phyloP scores from a whole-genome alignment of 1,140 invertebrate species.

The Oedothorax gibbosus region DNA sequence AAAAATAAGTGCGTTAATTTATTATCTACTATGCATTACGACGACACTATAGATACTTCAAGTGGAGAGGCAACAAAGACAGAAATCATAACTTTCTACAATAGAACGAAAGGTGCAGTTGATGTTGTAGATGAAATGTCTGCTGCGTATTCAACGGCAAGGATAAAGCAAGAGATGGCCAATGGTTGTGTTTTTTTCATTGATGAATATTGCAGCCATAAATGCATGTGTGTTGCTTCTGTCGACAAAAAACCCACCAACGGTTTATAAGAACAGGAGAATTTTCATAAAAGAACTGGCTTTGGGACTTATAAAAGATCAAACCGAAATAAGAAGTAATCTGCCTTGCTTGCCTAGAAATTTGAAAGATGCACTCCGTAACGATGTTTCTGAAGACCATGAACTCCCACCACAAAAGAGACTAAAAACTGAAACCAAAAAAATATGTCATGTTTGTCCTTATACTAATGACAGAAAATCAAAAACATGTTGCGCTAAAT shows the following conservation, averaged over 20 bases:
- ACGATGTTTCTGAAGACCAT: too few species aligned
- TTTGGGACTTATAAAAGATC: background rate
- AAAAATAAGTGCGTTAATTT: conserved; percentile 62
- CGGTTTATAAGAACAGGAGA: background rate
- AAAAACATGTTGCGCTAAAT: too few species aligned
- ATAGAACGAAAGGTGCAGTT: conserved; percentile 69
- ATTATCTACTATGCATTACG: conserved; percentile 62
- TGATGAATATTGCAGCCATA: conserved; percentile 59
- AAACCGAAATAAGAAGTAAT: too few species aligned
- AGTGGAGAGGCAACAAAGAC: conserved; percentile 65
- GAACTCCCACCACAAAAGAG: too few species aligned
- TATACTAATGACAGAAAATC: too few species aligned
- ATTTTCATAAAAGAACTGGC: conserved; percentile 23
- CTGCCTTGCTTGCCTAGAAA: too few species aligned
- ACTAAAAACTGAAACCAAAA: too few species aligned
- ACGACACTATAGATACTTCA: conserved; percentile 54
- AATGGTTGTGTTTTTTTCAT: conserved; percentile 62
- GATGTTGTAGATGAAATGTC: conserved; percentile 69
- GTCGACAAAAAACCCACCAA: background rate
- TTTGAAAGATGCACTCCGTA: too few species aligned
- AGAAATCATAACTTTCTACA: conserved; percentile 69
- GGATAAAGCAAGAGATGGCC: conserved; percentile 68
- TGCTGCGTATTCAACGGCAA: conserved; percentile 64
- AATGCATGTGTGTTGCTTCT: conserved; percentile 45
- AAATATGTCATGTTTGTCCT: too few species aligned